These are phyloP conservation scores for Bombyx mandarina DNA, from an alignment of 1,140 invertebrate species.

Conservation along the genomic window DNA sequence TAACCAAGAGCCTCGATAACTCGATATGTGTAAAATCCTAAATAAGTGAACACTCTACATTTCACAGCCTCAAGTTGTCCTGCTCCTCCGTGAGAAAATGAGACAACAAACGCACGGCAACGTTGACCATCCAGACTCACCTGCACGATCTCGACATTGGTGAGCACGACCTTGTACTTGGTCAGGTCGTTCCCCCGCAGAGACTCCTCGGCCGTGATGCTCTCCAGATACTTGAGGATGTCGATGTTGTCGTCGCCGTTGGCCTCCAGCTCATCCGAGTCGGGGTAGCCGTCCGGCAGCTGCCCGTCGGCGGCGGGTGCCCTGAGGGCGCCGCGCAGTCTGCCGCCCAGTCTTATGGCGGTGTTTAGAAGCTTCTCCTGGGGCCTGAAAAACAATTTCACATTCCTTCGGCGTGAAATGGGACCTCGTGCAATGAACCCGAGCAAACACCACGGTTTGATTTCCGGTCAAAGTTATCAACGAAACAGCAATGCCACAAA, in stretches of 20 bases:
- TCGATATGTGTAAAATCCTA: no score
- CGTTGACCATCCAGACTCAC: slow-evolving; percentile 24
- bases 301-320: slow-evolving; percentile 48
- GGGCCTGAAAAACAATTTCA: slow-evolving; percentile 30
- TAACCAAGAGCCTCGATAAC: no score
- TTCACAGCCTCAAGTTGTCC: no score
- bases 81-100: no score
- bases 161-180: slow-evolving; percentile 59
- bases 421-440: no score
- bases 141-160: slow-evolving; percentile 54
- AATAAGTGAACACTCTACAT: no score
- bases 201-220: slow-evolving; percentile 43
- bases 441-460: no score
- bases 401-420: no score
- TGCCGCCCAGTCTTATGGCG: slow-evolving; percentile 41
- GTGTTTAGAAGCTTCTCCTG: slow-evolving; percentile 35
- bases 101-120: no score
- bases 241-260: slow-evolving; percentile 54
- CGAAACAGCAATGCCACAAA: no score
- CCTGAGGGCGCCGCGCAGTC: slow-evolving; percentile 38
- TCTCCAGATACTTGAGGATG: slow-evolving; percentile 55
- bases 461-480: no score
- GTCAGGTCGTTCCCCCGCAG: slow-evolving; percentile 49
- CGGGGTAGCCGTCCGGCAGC: slow-evolving; percentile 37
- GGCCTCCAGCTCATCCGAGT: slow-evolving; percentile 26